Evolutionary conservation across 2,113 vertebrate species (phyloP), one percentile per base, ranked within the genome.

Genomic region (Microcebus griseorufus): DNA sequence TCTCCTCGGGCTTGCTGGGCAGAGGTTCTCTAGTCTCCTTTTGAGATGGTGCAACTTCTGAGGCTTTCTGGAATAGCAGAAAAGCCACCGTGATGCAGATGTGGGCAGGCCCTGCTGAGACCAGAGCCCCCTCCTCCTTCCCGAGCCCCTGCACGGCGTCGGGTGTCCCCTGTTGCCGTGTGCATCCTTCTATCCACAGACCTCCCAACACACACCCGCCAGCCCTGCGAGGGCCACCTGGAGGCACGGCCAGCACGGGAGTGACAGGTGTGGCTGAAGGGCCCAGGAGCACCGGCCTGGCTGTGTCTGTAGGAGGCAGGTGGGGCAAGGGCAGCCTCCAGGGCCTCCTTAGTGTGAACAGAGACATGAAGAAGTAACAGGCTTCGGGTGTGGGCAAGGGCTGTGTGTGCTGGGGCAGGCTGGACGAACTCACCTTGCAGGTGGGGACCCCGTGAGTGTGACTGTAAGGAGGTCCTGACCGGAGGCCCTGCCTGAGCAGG

Each of bases 161-260:
- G 29, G n/a, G n/a, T 32, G 34, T 55, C 70, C 17, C 29, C 8
- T 1, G 6, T 8, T 16, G 23, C 3, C 17, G 25, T 0, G 0
- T 6, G 3, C 0, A 6, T 0, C 6, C 23, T 17, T 11, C 7
- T 1, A 1, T 0, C 45, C 8, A 6, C 3, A 37, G 75, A 29
- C 13, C 0, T 22, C 5, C 14, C 3, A 0, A 12, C 17, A 37
- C 0, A 1, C 7, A 10, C 29, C 5, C 7, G 27, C 10, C 8
- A 1, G 12, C 22, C 29, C 10, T 6, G 10, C 0, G 18, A 70
- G 42, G 12, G 72, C 12, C 75, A 34, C 8, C 8, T 3, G 22
- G 72, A 10, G 72, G 58, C 32, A 11, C 45, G 5, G 5, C 0
- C 0, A 1, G 53, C 25, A 2, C 37, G 22, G 53, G 16, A 3